Evolutionary conservation across 2,797 vertebrate genomes (phyloP), one percentile per base, ranked within the genome.

Genomic region (Chelon labrosus): DNA sequence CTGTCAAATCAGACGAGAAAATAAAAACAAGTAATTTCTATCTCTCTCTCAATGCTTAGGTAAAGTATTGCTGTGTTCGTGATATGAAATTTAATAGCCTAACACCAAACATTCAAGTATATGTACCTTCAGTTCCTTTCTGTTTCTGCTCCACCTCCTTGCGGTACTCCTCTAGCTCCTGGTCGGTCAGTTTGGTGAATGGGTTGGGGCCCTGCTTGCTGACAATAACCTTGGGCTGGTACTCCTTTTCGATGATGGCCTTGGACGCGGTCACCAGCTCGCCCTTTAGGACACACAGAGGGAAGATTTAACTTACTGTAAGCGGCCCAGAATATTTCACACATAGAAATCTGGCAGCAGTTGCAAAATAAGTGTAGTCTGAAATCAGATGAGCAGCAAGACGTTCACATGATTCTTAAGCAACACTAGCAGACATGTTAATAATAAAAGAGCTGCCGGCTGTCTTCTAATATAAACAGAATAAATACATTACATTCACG

Each of bases 201-300:
- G 98, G 98, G 88, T 99, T 99, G 62, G 98, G 98, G 73, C 97
- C 98, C 1, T 97, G 93, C 79, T 97, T 98, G 93, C 95, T 97
- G 86, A 99, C 92, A 0, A 99, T 95, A 22, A 98, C 97, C n/a
- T 93, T 93, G 8, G 97, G 97, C 84, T 99, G 98, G 85, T 98
- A 99, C 70, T 99, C 98, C 72, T 99, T 99, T 86, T 99, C 98
- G 11, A 99, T 99, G 82, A 99, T 99, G 84, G 98, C 98, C 92
- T 99, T 99, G 37, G 98, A 99, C 0, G 98, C 98, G 0, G 98
- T 99, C 92, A 99, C 96, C 63, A 99, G 93, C 75, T 99, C 98
- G 73, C 98, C 98, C 98, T 99, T 84, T 22, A 79, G 90, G 83
- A 79, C 65, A 89, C 73, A 90, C 41, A 89, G 19, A 74, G 14